Base-by-base conservation (phyloP, 2,113 vertebrate species). In the Gavia stellata region DNA sequence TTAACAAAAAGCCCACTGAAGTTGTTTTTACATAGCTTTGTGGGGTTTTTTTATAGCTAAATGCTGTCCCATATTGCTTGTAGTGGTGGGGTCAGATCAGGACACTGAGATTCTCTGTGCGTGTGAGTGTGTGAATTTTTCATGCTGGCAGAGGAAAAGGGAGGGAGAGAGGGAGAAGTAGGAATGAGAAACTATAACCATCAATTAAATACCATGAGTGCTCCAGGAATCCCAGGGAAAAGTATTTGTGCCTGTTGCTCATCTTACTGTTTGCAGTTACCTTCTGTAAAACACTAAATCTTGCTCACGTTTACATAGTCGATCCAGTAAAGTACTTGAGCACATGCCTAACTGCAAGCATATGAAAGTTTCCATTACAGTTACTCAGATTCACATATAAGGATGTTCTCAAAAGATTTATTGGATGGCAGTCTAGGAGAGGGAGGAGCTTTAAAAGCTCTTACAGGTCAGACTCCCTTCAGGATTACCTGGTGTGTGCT, bases 41-140 rank as follows among this genome's bases (percentile, higher is more conserved):
- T 77, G 38, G 9, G 8, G 3, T 17, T 33, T 71, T 89, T 79
- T 50, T 21, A 55, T 12, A 85, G 84, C 59, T 93, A 78, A 93
- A 74, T 34, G 36, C 40, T 81, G 85, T 86, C 81, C 78, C 81
- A 58, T 74, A 77, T 88, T 95, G 70, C 77, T 94, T 90, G 65
- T 63, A 71, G 53, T 75, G 49, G 18, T 16, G 1, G 84, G 87
- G 92, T 96, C 93, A 92, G 38, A 92, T 84, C 42, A 92, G 95
- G 93, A 86, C 85, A 75, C 52, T 6, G 72, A 86, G 55, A 91
- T 36, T 53, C 56, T 88, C 44, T 91, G 13, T 74, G 17, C 59
- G 17, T 26, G 21, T 61, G 17, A 34, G 25, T n/a, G 50, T 63
- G 83, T 94, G 85, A 81, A 88, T 95, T 96, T 97, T 94, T 96